Conservation (phyloP, 2,888 invertebrate genomes). For the Microctonus hyperodae region DNA sequence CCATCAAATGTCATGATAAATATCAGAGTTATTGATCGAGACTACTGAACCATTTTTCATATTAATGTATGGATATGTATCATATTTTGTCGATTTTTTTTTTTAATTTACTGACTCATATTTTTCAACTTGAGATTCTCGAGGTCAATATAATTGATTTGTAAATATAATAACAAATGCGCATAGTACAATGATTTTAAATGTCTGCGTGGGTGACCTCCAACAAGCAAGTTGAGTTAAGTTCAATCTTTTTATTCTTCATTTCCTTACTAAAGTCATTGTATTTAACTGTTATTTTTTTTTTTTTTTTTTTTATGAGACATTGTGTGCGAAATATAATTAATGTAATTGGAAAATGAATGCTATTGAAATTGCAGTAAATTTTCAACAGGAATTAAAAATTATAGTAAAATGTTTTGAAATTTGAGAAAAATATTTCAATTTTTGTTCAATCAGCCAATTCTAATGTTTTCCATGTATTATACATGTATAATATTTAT, state of each 20-base stretch:
- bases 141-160: constrained; percentile 14
- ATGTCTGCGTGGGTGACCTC: constrained; percentile 11
- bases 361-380: neutral
- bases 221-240: neutral
- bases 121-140: neutral
- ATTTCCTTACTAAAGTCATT: constrained; percentile 10
- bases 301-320: neutral
- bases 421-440: neutral
- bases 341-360: neutral
- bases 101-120: neutral
- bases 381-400: neutral
- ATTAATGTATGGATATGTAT: neutral
- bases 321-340: neutral
- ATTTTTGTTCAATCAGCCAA: neutral
- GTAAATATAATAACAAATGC: constrained; percentile 19
- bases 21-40: neutral
- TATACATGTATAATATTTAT: neutral
- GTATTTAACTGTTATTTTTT: neutral
- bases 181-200: constrained; percentile 10
- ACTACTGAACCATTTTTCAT: too few species aligned
- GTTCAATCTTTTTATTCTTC: constrained; percentile 4
- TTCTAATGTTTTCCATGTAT: neutral
- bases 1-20: neutral
- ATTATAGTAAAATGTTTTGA: neutral
- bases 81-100: neutral